These are phyloP conservation scores for Balaeniceps rex DNA, from an alignment of 2,113 vertebrate genomes.

Conservation along the genomic window DNA sequence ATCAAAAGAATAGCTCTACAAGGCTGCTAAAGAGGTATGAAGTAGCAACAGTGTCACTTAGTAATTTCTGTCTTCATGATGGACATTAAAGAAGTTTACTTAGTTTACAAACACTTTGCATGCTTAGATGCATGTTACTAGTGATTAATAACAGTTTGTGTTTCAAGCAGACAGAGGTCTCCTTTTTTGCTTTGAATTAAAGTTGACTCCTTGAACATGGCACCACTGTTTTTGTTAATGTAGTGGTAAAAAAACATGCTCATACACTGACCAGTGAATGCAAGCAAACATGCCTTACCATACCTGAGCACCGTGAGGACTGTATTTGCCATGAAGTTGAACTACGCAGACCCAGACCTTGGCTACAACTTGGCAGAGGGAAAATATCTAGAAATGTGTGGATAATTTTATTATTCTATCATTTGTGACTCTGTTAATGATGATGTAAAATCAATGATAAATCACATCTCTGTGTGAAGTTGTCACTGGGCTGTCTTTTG, in stretches of 20 bases:
- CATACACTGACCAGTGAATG: neutral
- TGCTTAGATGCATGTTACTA: neutral
- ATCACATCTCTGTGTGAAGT: conserved; percentile 11
- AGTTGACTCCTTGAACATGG: neutral
- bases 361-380: neutral
- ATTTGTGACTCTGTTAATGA: neutral
- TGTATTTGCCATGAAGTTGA: neutral
- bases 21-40: neutral
- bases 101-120: neutral
- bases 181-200: neutral
- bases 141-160: neutral
- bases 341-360: neutral
- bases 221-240: neutral
- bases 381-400: neutral
- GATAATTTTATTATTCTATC: neutral
- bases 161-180: neutral
- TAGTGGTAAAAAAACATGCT: neutral
- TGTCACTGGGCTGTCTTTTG: neutral
- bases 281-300: neutral
- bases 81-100: neutral
- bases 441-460: conserved; percentile 5
- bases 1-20: neutral
- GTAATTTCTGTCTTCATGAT: neutral
- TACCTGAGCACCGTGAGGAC: neutral
- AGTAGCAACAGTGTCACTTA: neutral